Base-by-base conservation (phyloP, 2,113 vertebrate species). In the Thryonomys swinderianus region DNA sequence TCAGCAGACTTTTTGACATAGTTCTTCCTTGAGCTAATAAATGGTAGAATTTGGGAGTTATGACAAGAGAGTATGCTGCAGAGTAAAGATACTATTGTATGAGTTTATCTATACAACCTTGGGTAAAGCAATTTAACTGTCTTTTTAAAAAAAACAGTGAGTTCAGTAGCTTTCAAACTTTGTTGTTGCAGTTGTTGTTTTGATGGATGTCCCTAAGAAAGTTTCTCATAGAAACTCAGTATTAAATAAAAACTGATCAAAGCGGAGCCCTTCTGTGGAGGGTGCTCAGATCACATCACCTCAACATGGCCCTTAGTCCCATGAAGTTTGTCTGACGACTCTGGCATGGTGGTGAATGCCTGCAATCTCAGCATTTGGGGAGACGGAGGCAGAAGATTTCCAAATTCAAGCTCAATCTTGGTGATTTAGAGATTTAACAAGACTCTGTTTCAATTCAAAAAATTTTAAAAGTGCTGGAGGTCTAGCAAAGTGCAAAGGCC, bases 21-120 rank as follows among this genome's bases (percentile, higher is more conserved):
- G 93, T 91, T 91, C 42, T 95, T 90, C 81, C 59, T 73, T 66
- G 21, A 89, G 4, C 34, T 84, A 96, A 94, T 40, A 93, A 82
- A 94, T 4, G 85, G 9, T 48, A 93, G 25, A 93, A 95, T 78
- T 91, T 82, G 37, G 80, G 9, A 62, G 10, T 85, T 57, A 67
- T 51, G 61, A 48, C 48, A 88, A 90, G 14, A 78, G 2, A 84
- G 27, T 83, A 55, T 48, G 71, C 76, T 23, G 25, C 5, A 90
- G 59, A 93, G 57, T 55, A 90, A 88, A 45, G 42, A 90, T 23
- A 48, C 81, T 93, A n/a, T 57, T 91, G 21, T 67, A 42, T 25
- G 51, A 95, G 27, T 66, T 48, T 61, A 71, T 71, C 51, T 51
- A 23, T 12, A 76, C 30, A 42, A 82, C 17, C 51, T 37, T 84